These are phyloP conservation scores for Tautogolabrus adspersus DNA, from an alignment of 2,113 vertebrate species.

Conservation along the genomic window DNA sequence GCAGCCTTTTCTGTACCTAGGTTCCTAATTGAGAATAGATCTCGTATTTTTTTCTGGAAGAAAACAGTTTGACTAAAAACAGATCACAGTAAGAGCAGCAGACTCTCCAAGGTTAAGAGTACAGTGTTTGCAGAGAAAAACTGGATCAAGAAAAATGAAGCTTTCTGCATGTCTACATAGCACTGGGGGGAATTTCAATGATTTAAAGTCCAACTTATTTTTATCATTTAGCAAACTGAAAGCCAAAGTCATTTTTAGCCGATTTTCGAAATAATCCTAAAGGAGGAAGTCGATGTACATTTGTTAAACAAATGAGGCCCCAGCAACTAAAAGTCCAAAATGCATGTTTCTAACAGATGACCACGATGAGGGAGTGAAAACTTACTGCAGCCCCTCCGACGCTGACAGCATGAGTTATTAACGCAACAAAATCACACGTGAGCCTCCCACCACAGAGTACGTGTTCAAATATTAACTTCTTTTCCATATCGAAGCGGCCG, in stretches of 20 bases:
- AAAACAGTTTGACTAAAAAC: no score
- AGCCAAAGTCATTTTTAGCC: neutral
- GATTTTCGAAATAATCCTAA: conserved; percentile 18
- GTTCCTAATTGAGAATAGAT: no score
- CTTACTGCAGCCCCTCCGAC: conserved; percentile 1
- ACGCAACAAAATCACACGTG: conserved; percentile 38
- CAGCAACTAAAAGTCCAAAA: conserved; percentile 15
- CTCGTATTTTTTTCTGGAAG: no score
- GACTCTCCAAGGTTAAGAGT: no score
- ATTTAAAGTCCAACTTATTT: neutral
- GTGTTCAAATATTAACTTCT: conserved; percentile 38
- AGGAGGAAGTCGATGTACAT: conserved; percentile 3
- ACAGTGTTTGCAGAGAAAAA: neutral
- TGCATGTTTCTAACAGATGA: conserved; percentile 50
- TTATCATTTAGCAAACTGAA: neutral
- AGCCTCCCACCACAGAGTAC: conserved; percentile 1
- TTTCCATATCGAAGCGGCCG: conserved; percentile 10
- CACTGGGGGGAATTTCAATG: neutral
- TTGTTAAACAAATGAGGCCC: conserved; percentile 39
- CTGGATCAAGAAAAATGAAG: no score
- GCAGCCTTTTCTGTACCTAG: no score
- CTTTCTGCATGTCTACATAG: neutral
- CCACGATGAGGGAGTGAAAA: conserved; percentile 47
- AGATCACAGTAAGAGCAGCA: no score
- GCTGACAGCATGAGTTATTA: conserved; percentile 53